phyloP scores from a whole-genome alignment of 2,797 vertebrate species.

The Girardinus metallicus region DNA sequence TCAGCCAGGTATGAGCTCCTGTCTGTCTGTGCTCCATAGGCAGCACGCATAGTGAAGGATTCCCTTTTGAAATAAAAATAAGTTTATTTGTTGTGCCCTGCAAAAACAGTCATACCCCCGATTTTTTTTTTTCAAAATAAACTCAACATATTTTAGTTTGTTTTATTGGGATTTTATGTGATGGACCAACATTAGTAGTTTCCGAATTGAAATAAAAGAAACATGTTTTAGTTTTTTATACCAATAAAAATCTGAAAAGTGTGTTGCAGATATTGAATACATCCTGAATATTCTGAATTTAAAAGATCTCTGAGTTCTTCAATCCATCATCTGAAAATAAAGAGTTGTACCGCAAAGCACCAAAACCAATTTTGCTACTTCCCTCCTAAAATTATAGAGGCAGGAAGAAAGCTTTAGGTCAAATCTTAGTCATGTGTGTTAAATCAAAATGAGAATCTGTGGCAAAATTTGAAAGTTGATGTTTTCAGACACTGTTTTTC shows the following conservation, averaged over 20 bases:
- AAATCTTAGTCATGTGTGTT: background rate
- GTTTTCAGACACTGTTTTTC: background rate
- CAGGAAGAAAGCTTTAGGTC: background rate
- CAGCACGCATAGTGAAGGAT: background rate
- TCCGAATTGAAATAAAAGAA: background rate
- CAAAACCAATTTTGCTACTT: background rate
- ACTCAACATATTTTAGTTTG: background rate
- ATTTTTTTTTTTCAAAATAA: background rate
- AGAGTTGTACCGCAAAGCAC: background rate
- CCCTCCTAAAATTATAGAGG: background rate
- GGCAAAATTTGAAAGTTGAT: background rate
- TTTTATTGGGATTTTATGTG: background rate
- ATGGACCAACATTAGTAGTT: background rate
- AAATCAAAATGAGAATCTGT: background rate
- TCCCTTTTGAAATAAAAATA: background rate
- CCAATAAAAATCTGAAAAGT: background rate
- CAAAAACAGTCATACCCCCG: background rate
- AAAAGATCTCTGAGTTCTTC: background rate
- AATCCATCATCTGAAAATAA: background rate
- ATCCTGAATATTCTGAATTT: background rate
- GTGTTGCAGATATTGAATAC: background rate
- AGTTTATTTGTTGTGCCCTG: background rate
- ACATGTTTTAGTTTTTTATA: background rate
- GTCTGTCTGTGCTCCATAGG: background rate
- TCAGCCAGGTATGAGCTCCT: slow-evolving; percentile 65